These are phyloP conservation scores for Ametastegia equiseti DNA, from an alignment of 2,888 invertebrate genomes.

Conservation along the genomic window DNA sequence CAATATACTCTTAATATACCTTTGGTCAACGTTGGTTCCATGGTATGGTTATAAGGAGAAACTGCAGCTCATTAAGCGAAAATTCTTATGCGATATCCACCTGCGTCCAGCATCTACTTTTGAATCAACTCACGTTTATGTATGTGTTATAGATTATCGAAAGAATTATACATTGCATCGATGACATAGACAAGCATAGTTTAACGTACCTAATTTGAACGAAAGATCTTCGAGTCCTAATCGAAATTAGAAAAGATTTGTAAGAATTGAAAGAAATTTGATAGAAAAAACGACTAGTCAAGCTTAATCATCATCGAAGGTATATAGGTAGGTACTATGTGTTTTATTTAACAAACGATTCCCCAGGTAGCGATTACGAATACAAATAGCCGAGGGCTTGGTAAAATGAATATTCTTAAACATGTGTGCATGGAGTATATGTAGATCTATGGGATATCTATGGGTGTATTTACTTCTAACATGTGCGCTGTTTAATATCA, in stretches of 20 bases:
- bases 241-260: neutral
- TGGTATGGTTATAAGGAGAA: neutral
- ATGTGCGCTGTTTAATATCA: neutral
- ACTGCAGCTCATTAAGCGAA: conserved; percentile 36
- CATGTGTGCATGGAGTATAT: too few relatives aligned
- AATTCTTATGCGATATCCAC: neutral
- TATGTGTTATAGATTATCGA: neutral
- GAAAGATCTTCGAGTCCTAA: neutral
- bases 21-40: too few relatives aligned
- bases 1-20: conserved; percentile 22
- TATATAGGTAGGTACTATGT: neutral
- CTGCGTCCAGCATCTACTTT: neutral
- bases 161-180: neutral
- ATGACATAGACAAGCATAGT: neutral
- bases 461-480: neutral
- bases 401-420: conserved; percentile 30
- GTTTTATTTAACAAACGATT: conserved; percentile 39
- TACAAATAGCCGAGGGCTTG: conserved; percentile 40
- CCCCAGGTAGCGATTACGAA: conserved; percentile 42
- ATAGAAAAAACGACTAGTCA: neutral
- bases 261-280: neutral
- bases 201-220: neutral
- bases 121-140: neutral
- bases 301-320: conserved; percentile 22
- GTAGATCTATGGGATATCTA: too few relatives aligned